phyloP scores from a whole-genome alignment of 2,797 vertebrate genomes.

The Halcyon chelicuti region DNA sequence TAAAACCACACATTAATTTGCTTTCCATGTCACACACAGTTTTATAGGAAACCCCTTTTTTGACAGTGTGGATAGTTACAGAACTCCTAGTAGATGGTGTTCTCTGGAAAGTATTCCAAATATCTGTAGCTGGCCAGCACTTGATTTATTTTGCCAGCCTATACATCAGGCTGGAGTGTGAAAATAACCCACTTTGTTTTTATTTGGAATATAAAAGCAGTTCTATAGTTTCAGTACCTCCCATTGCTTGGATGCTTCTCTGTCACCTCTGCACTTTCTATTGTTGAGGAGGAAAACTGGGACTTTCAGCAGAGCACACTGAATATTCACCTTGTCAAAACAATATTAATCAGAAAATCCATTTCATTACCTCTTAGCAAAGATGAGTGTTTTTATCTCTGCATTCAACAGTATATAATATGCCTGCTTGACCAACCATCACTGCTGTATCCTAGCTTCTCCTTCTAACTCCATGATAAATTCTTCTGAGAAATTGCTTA shows the following conservation, averaged over 20 bases:
- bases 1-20: background rate
- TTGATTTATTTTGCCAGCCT: conserved; percentile 58
- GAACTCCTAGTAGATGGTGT: background rate
- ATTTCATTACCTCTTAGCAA: background rate
- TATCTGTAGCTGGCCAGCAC: conserved; percentile 37
- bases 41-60: background rate
- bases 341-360: background rate
- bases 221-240: conserved; percentile 43
- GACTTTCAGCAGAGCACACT: background rate
- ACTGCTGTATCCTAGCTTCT: background rate
- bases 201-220: conserved; percentile 47
- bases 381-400: background rate
- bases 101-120: conserved; percentile 46
- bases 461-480: background rate
- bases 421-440: background rate
- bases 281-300: background rate
- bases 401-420: background rate
- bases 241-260: conserved; percentile 19
- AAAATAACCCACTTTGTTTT: conserved; percentile 53
- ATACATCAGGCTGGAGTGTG: conserved; percentile 10
- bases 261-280: conserved; percentile 17
- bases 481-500: background rate
- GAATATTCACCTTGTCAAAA: background rate
- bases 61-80: background rate
- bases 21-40: background rate